phyloP scores from a whole-genome alignment of 1,140 invertebrate genomes.

The Heterodera carotae region DNA sequence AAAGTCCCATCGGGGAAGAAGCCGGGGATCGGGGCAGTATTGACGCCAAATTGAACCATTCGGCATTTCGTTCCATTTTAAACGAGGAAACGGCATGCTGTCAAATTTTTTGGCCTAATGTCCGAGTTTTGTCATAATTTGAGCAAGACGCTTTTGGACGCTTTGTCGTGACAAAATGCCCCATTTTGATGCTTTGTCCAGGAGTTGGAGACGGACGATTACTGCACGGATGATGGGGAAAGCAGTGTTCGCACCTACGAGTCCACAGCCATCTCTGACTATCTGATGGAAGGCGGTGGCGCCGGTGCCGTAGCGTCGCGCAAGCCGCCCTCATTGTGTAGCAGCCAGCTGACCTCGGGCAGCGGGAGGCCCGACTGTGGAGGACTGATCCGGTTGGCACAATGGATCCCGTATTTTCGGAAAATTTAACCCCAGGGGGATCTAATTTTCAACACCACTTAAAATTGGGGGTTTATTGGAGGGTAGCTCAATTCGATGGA shows the following conservation, averaged over 20 bases:
- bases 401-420: no score
- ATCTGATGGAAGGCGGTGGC: background rate
- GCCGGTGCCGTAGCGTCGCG: background rate
- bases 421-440: background rate
- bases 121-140: no score
- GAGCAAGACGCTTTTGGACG: no score
- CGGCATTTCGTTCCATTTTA: no score
- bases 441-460: no score
- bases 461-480: no score
- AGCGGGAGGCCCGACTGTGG: conserved; percentile 31
- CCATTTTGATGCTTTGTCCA: conserved; percentile 66
- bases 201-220: conserved; percentile 68
- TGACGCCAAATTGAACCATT: no score
- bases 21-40: no score
- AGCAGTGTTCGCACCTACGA: conserved; percentile 13
- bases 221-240: conserved; percentile 45
- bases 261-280: conserved; percentile 11
- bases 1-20: no score
- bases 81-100: no score
- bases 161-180: background rate
- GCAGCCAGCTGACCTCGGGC: conserved; percentile 2
- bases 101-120: no score
- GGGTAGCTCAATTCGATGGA: no score
- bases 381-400: conserved; percentile 53
- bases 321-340: background rate